These are phyloP conservation scores for Morphnarchus princeps DNA, from an alignment of 2,113 vertebrate species.

Conservation along the genomic window DNA sequence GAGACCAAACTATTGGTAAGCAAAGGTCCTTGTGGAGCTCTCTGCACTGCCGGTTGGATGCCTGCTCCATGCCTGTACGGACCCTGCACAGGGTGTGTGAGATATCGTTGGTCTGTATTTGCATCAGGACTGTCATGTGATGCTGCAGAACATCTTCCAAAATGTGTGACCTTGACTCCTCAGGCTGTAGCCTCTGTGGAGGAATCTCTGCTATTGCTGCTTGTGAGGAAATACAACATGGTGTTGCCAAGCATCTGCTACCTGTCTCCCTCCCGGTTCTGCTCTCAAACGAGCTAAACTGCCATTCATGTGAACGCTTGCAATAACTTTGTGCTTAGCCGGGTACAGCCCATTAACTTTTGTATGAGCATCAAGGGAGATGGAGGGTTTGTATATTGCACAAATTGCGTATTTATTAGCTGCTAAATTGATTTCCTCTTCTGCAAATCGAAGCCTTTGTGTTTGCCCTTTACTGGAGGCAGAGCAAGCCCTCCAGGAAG, in stretches of 20 bases:
- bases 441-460: conserved; percentile 3
- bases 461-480: conserved; percentile 6
- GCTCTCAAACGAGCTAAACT: not conserved
- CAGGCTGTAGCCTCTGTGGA: not conserved
- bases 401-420: conserved; percentile 43
- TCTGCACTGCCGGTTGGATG: not conserved
- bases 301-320: fast-evolving
- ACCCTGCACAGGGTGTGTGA: fast-evolving
- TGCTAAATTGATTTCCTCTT: conserved; percentile 41
- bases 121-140: not conserved
- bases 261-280: not conserved
- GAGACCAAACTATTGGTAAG: not conserved
- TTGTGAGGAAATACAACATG: not conserved
- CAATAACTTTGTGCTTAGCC: not conserved
- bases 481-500: not conserved
- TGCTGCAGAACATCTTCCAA: conserved; percentile 11
- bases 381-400: not conserved
- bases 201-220: not conserved
- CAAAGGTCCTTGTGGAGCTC: not conserved
- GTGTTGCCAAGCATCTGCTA: fast-evolving
- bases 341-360: not conserved
- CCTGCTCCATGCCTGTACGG: not conserved
- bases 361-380: not conserved
- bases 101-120: not conserved
- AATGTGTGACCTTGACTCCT: not conserved